Conservation (phyloP, 2,797 vertebrate species). For the Rhinichthys osculus region DNA sequence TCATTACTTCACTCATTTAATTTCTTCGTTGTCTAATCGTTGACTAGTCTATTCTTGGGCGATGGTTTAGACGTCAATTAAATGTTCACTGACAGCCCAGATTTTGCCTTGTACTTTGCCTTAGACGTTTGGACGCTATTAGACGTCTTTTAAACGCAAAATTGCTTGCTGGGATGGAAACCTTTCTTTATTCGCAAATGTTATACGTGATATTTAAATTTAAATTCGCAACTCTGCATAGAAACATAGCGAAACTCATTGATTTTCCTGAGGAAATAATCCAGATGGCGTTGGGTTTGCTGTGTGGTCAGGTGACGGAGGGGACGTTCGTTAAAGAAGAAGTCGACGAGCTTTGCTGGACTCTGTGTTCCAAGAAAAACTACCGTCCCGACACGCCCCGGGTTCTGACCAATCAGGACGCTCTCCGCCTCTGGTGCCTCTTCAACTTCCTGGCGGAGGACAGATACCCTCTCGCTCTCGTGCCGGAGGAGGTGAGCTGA, state of each 20-base stretch:
- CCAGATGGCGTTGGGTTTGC: not conserved
- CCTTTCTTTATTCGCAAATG: not conserved
- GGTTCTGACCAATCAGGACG: slow-evolving; percentile 80
- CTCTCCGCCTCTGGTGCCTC: slow-evolving; percentile 88
- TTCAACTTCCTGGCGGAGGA: slow-evolving; percentile 89
- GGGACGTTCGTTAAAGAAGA: slow-evolving; percentile 85
- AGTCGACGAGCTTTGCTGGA: slow-evolving; percentile 89
- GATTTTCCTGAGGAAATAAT: not conserved
- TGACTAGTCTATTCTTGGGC: too few relatives aligned
- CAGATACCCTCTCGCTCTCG: slow-evolving; percentile 85
- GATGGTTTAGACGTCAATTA: too few relatives aligned
- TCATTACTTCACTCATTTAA: too few relatives aligned
- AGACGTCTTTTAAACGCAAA: too few relatives aligned
- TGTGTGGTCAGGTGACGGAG: slow-evolving; percentile 64
- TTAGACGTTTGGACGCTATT: too few relatives aligned
- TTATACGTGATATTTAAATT: not conserved
- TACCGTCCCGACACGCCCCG: slow-evolving; percentile 58
- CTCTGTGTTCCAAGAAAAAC: slow-evolving; percentile 85
- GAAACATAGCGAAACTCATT: not conserved
- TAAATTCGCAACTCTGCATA: not conserved
- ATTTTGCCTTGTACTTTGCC: too few relatives aligned
- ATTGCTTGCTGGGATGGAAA: not conserved
- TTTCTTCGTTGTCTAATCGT: too few relatives aligned
- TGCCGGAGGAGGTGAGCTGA: slow-evolving; percentile 84
- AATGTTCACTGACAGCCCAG: too few relatives aligned